Conservation (phyloP, 2,888 invertebrate genomes). For the Deilephila porcellus region DNA sequence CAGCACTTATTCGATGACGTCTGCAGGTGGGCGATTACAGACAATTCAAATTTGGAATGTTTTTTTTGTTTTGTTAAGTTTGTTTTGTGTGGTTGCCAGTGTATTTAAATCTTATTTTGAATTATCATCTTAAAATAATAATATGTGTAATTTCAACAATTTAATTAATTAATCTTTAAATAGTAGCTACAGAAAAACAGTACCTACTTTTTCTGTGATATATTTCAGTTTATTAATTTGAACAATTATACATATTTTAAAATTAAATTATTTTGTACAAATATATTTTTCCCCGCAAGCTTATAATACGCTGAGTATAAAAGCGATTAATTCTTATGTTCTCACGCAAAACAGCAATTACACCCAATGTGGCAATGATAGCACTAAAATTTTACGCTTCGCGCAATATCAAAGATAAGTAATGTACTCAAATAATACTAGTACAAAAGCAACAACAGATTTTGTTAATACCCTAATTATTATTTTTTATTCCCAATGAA, state of each 20-base stretch:
- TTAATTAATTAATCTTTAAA: no score
- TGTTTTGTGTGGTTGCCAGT: background rate
- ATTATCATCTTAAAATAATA: background rate
- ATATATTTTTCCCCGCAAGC: background rate
- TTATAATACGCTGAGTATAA: background rate
- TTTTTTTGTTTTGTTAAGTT: background rate
- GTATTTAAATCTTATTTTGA: background rate
- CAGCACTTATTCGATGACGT: conserved; percentile 64
- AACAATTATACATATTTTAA: background rate
- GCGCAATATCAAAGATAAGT: no score
- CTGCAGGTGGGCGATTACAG: conserved; percentile 44
- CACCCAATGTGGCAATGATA: background rate
- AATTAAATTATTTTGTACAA: background rate
- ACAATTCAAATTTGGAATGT: conserved; percentile 53
- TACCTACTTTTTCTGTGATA: no score
- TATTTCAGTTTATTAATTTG: no score
- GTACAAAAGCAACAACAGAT: no score
- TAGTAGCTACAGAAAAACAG: no score
- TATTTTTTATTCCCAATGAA: no score
- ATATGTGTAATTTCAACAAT: background rate
- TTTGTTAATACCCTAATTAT: no score
- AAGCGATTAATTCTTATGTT: background rate
- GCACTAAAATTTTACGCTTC: background rate
- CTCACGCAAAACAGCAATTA: conserved; percentile 17
- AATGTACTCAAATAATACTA: no score